Percentiles rank a stretch among this genome's conserved stretches.
These are phyloP conservation scores for Tachuris rubrigastra DNA, from an alignment of 2,113 vertebrate species.

Conservation along the genomic window DNA sequence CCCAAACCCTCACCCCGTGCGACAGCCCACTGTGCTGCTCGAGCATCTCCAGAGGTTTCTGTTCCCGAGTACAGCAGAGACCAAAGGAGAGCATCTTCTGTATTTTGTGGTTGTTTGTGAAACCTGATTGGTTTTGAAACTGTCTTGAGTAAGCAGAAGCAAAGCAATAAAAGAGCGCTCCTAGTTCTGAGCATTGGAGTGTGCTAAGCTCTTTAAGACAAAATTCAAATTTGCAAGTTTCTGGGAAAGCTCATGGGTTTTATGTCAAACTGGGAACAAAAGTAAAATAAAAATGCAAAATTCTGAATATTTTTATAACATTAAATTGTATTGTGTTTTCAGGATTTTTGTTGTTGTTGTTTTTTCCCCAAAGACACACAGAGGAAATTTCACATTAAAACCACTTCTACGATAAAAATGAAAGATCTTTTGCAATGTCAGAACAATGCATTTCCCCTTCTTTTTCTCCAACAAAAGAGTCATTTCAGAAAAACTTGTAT, in stretches of 20 bases:
- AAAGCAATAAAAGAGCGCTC: neutral
- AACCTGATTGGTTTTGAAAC: neutral
- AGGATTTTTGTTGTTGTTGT: neutral
- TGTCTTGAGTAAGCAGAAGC: neutral
- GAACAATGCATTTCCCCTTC: neutral
- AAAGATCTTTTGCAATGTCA: neutral
- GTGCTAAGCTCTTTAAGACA: neutral
- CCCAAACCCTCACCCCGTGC: fast-evolving
- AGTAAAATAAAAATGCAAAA: neutral
- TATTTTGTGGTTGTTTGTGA: neutral
- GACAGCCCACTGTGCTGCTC: fast-evolving
- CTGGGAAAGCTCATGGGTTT: neutral
- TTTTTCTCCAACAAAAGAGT: neutral
- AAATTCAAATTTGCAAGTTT: neutral
- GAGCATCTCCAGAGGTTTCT: neutral
- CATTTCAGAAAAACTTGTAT: neutral
- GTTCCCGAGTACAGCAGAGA: neutral
- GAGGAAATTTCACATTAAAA: neutral
- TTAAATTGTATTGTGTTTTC: neutral
- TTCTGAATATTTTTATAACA: neutral
- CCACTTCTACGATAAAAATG: neutral
- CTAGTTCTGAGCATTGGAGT: neutral
- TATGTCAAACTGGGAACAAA: neutral
- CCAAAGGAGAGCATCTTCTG: neutral
- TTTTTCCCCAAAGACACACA: neutral